Base-by-base conservation (phyloP, 2,797 vertebrate species). In the Saxicola maurus region DNA sequence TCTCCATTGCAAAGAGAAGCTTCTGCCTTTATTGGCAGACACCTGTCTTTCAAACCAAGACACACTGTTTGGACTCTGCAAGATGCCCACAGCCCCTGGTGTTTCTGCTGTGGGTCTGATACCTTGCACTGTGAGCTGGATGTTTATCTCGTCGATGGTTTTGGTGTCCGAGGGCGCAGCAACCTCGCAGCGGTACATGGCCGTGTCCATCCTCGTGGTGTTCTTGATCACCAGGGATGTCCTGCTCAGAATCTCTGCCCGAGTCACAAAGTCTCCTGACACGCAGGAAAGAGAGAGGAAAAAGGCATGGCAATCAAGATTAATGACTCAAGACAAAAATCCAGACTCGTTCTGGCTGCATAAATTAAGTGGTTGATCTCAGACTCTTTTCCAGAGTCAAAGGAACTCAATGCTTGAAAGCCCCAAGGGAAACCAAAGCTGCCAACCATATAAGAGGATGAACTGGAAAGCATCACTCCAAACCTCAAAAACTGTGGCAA, bases 141-240 rank as follows among this genome's bases (percentile, higher is more conserved):
- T 98, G 31, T 98, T 98, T 52, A 99, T 98, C 96, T 99, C 99
- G 38, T 98, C 99, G 75, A 99, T 98, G 91, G 98, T 98, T 86
- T 98, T 99, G 33, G 97, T 97, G 94, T 99, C 99, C 0, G 98
- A 96, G 61, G 98, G 98, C 28, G 99, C 99, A 5, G 98, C 98
- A 87, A 99, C 99, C 92, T 99, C 99, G 27, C 99, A 99, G 95
- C 99, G 98, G 91, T 99, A 99, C 35, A 98, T 96, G n/a, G 98
- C 99, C 0, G 98, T 99, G 96, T 99, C 99, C 45, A 96, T 98
- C 35, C 99, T 97, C 25, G 98, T 99, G 76, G 98, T 92, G 40
- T 99, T 99, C 91, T 97, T 97, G 85, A 99, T 99, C 96, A 98
- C 95, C 93, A 99, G 97, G 10, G 99, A 99, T 1, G 98, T 98